Conservation (phyloP, 2,797 vertebrate genomes). For the Rousettus madagascariensis region DNA sequence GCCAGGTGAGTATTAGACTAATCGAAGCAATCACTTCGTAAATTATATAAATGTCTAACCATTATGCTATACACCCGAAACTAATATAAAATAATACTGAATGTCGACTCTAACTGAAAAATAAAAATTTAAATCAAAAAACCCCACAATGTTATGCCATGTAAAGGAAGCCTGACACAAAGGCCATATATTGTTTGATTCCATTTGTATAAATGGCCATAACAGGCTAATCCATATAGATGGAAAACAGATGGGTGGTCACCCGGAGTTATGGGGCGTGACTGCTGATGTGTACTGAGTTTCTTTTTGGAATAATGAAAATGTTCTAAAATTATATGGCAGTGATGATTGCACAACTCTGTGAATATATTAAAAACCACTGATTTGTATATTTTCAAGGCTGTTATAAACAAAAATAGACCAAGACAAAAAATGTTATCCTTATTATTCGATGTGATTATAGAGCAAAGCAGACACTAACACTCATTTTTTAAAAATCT, state of each 20-base stretch:
- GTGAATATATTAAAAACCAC: constrained; percentile 32
- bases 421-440: neutral
- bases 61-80: no score
- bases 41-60: no score
- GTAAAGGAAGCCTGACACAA: constrained; percentile 2
- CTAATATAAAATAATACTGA: no score
- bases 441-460: neutral
- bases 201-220: constrained; percentile 7
- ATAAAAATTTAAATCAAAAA: no score
- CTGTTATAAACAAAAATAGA: constrained; percentile 35
- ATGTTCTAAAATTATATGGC: constrained; percentile 7
- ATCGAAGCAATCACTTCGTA: no score
- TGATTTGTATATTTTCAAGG: neutral
- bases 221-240: neutral
- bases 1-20: no score
- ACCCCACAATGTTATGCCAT: neutral
- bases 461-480: neutral
- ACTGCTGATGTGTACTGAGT: neutral
- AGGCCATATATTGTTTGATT: neutral
- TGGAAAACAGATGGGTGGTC: neutral
- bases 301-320: constrained; percentile 4
- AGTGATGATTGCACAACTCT: neutral
- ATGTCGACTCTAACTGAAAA: no score
- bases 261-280: neutral
- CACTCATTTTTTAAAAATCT: neutral